phyloP scores from a whole-genome alignment of 2,113 vertebrate genomes.

The Spizaetus ornatus region DNA sequence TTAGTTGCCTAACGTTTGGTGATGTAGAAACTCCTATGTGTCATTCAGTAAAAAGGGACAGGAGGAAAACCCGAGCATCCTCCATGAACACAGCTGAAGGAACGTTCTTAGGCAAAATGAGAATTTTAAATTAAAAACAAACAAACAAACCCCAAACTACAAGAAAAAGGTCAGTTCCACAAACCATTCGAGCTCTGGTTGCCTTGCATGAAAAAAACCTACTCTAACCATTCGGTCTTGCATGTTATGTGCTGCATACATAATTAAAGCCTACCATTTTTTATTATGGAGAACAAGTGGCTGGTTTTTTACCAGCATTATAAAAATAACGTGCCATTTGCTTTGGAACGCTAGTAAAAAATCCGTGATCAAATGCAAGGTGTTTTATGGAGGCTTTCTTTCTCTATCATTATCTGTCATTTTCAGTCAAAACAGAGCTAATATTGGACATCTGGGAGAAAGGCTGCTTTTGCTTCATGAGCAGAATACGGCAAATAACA shows the following conservation, averaged over 20 bases:
- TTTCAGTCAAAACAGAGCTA: conserved; percentile 29
- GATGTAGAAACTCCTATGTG: fast-evolving
- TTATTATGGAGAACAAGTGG: background rate
- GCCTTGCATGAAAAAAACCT: background rate
- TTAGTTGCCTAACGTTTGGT: background rate
- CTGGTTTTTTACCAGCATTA: background rate
- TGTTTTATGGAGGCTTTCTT: conserved; percentile 3
- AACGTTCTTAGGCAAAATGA: background rate
- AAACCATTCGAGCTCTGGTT: background rate
- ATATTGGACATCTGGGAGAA: conserved; percentile 15
- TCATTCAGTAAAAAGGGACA: background rate
- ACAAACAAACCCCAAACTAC: background rate
- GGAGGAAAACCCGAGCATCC: background rate
- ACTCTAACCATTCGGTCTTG: background rate
- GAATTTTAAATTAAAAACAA: background rate
- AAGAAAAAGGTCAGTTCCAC: background rate
- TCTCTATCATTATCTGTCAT: background rate
- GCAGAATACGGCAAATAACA: background rate
- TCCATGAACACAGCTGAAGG: background rate
- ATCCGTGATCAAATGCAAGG: background rate
- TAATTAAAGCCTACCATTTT: background rate
- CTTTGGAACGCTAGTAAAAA: background rate
- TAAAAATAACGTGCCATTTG: conserved; percentile 23
- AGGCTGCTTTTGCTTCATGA: conserved; percentile 1
- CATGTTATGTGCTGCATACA: background rate